Evolutionary conservation across 2,888 invertebrate genomes (phyloP).

Genomic region (Rutpela maculata): DNA sequence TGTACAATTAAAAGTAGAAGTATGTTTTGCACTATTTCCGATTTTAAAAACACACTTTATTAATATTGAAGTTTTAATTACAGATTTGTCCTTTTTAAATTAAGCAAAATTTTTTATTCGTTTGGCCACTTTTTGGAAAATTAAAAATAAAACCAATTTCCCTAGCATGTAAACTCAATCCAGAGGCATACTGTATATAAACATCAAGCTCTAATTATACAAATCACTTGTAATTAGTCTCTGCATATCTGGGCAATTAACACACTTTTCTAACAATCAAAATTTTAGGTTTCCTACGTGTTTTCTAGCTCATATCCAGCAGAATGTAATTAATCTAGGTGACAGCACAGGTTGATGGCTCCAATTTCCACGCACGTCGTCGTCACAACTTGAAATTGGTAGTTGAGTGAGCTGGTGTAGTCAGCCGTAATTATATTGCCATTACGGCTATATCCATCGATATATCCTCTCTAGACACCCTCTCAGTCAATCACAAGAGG

Average conservation of each 20-base stretch:
- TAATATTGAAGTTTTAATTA: too few species aligned
- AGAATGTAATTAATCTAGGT: conserved; percentile 26
- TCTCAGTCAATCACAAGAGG: conserved; percentile 23
- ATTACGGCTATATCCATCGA: conserved; percentile 9
- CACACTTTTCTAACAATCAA: not conserved
- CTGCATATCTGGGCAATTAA: not conserved
- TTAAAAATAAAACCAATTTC: too few species aligned
- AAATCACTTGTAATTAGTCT: not conserved
- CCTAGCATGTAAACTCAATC: too few species aligned
- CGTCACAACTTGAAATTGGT: conserved; percentile 6
- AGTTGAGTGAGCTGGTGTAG: conserved; percentile 16
- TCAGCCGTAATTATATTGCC: conserved; percentile 34
- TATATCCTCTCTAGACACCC: conserved; percentile 26
- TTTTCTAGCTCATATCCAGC: not conserved
- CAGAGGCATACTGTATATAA: not conserved
- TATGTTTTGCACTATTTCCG: too few species aligned
- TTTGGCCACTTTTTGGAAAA: too few species aligned
- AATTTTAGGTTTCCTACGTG: not conserved
- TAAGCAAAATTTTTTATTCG: too few species aligned
- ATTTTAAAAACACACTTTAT: too few species aligned
- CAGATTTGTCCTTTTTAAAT: too few species aligned
- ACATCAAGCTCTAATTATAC: too few species aligned
- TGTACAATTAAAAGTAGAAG: too few species aligned
- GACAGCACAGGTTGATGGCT: conserved; percentile 18
- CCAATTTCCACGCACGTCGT: conserved; percentile 29